These are phyloP conservation scores for Sceliomorpha sp. DNA, from an alignment of 2,888 invertebrate species.

Conservation along the genomic window DNA sequence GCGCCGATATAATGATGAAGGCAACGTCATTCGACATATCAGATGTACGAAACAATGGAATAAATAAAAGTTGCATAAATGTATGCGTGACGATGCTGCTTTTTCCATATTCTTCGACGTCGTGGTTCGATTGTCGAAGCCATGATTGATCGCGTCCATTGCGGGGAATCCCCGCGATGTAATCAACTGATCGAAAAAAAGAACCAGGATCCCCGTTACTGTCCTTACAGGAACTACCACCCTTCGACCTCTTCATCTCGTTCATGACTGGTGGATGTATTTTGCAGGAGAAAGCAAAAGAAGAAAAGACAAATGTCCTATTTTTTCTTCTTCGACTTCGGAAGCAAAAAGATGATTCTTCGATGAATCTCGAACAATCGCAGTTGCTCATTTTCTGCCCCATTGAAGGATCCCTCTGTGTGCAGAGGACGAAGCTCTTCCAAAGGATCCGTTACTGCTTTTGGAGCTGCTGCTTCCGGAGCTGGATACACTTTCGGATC, in stretches of 20 bases:
- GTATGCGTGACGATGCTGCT: neutral
- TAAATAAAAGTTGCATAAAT: slow-evolving; percentile 1
- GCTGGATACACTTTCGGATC: slow-evolving; percentile 74
- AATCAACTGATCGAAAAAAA: too few species aligned
- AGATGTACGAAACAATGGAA: neutral
- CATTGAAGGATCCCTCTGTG: slow-evolving; percentile 68
- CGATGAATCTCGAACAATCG: neutral
- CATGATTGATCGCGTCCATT: too few species aligned
- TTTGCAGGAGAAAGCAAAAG: too few species aligned
- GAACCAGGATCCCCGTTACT: too few species aligned
- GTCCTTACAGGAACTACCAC: too few species aligned
- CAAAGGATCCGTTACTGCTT: slow-evolving; percentile 65
- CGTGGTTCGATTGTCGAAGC: too few species aligned
- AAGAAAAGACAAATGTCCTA: neutral
- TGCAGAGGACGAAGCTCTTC: slow-evolving; percentile 50
- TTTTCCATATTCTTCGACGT: too few species aligned
- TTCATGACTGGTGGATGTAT: too few species aligned
- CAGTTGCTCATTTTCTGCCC: slow-evolving; percentile 68
- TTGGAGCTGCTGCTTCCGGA: slow-evolving; percentile 70
- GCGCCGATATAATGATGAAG: too few species aligned
- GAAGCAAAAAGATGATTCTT: neutral
- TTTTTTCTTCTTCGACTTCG: neutral
- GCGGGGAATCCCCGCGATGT: too few species aligned
- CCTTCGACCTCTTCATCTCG: too few species aligned
- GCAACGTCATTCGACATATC: too few species aligned